Evolutionary conservation across 2,797 vertebrate genomes (phyloP).

Genomic region (Poeciliopsis infans): DNA sequence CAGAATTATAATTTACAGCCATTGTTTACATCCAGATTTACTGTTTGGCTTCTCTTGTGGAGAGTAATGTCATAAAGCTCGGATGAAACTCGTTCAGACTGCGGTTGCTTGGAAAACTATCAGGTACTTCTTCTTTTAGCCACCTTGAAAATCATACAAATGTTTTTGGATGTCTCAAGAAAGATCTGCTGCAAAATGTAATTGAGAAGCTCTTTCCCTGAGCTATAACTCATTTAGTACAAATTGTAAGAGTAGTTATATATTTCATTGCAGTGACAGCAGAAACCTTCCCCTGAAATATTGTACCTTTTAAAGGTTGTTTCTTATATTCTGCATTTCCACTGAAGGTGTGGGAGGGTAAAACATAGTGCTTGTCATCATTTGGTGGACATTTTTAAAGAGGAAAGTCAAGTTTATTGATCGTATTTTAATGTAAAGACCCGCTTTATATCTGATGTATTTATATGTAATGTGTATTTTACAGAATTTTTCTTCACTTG

Average conservation of each 20-base stretch:
- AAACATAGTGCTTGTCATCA: neutral
- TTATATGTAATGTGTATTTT: neutral
- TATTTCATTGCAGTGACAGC: neutral
- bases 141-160: neutral
- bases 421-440: neutral
- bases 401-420: neutral
- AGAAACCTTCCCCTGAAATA: neutral
- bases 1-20: neutral
- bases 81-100: neutral
- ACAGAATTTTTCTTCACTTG: conserved; percentile 17
- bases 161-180: neutral
- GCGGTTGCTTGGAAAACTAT: neutral
- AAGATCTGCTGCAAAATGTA: neutral
- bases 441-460: conserved; percentile 5
- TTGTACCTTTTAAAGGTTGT: neutral
- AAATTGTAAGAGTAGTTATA: neutral
- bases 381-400: neutral
- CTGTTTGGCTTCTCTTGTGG: neutral
- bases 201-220: neutral
- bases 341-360: neutral
- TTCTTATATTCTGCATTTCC: neutral
- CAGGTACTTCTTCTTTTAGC: neutral
- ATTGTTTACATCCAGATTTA: neutral
- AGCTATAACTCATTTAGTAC: neutral
- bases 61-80: neutral